phyloP scores from a whole-genome alignment of 2,797 vertebrate genomes.

The Amblyraja radiata region DNA sequence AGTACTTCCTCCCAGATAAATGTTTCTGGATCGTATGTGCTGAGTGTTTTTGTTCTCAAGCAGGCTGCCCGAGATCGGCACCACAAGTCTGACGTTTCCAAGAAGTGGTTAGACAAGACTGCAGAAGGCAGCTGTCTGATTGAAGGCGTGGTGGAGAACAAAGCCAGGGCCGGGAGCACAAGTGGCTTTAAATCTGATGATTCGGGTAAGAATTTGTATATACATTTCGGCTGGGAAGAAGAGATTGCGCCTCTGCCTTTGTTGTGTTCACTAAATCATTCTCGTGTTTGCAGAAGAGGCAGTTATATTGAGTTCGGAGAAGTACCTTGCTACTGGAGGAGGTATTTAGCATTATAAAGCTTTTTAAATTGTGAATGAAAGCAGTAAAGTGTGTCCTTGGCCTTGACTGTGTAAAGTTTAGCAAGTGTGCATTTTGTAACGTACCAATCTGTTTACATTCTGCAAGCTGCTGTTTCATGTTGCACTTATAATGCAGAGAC shows the following conservation, averaged over 20 bases:
- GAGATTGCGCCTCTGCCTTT: neutral
- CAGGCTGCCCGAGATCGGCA: constrained; percentile 30
- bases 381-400: neutral
- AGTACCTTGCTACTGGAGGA: neutral
- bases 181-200: constrained; percentile 17
- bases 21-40: neutral
- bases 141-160: constrained; percentile 20
- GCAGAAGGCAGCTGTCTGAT: constrained; percentile 21
- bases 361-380: constrained; percentile 7
- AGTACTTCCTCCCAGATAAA: constrained; percentile 17
- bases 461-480: neutral
- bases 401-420: neutral
- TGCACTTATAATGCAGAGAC: neutral
- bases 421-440: neutral
- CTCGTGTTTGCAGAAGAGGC: neutral
- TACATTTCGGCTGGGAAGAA: neutral
- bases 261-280: neutral
- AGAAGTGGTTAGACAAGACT: constrained; percentile 30
- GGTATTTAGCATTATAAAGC: neutral
- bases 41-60: constrained; percentile 15
- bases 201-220: constrained; percentile 24
- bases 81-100: constrained; percentile 32
- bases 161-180: neutral
- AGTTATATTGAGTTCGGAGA: neutral
- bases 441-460: neutral